Conservation (phyloP, 1,140 invertebrate genomes). For the Trachymyrmex septentrionalis region DNA sequence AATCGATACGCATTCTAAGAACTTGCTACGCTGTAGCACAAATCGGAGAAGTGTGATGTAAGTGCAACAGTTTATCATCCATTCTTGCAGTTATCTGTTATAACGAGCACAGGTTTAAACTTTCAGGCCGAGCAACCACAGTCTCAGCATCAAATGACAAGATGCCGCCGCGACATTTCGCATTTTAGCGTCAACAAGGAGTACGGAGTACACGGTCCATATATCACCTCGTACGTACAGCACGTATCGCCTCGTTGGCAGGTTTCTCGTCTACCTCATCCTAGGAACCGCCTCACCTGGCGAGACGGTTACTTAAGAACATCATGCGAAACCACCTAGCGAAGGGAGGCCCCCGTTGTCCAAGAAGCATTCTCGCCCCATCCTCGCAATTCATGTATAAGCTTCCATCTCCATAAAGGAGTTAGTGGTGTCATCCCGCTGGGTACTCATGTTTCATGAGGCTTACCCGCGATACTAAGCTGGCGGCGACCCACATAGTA, state of each 20-base stretch:
- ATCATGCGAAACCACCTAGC: conserved; percentile 39
- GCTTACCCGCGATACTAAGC: conserved; percentile 79
- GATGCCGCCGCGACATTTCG: conserved; percentile 19
- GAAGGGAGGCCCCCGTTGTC: conserved; percentile 30
- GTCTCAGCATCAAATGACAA: conserved; percentile 36
- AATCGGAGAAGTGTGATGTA: neutral
- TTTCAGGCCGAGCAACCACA: conserved; percentile 51
- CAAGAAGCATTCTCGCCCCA: conserved; percentile 64
- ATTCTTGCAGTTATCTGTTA: neutral
- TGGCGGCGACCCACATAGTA: conserved; percentile 80
- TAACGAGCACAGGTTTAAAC: conserved; percentile 59
- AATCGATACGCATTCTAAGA: neutral
- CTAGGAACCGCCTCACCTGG: conserved; percentile 46
- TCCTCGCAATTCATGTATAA: conserved; percentile 82
- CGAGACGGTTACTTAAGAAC: conserved; percentile 69
- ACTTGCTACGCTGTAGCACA: neutral
- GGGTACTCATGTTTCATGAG: conserved; percentile 82
- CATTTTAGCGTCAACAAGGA: conserved; percentile 65
- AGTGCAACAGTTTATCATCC: conserved; percentile 11
- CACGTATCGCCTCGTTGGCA: conserved; percentile 36
- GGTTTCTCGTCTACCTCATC: neutral
- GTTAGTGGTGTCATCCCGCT: conserved; percentile 79
- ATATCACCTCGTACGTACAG: conserved; percentile 47
- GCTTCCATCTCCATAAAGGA: conserved; percentile 83
- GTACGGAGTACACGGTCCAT: conserved; percentile 19